Conservation (phyloP, 2,797 vertebrate genomes). For the Vespertilio murinus region DNA sequence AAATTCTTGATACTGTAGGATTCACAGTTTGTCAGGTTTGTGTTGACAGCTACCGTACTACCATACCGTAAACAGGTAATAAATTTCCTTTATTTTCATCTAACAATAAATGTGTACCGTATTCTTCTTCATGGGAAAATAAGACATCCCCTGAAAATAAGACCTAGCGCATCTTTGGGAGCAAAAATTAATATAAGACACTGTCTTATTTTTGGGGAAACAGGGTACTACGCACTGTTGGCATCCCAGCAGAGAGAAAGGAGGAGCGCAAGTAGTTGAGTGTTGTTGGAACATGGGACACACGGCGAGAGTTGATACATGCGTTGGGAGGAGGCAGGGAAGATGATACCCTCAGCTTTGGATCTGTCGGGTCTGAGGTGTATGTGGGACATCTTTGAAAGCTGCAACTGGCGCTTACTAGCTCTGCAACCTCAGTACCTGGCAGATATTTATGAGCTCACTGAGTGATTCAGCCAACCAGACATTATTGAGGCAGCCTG, state of each 20-base stretch:
- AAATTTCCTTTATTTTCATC: no score
- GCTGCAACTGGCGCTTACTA: not conserved
- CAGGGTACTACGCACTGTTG: not conserved
- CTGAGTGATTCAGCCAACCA: slow-evolving; percentile 32
- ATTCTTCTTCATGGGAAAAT: no score
- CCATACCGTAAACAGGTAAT: no score
- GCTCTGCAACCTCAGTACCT: slow-evolving; percentile 4
- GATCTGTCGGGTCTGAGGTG: slow-evolving; percentile 17
- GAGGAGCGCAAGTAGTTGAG: not conserved
- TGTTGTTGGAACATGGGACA: not conserved
- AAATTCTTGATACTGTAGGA: no score
- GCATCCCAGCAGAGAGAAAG: not conserved
- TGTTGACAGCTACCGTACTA: no score
- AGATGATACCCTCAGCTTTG: not conserved
- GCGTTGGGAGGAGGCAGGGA: not conserved
- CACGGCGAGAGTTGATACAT: not conserved
- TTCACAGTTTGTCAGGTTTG: no score
- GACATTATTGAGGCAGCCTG: slow-evolving; percentile 7
- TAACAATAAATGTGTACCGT: no score
- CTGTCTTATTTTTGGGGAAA: no score
- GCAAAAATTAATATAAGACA: no score
- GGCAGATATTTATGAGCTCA: slow-evolving; percentile 15
- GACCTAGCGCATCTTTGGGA: no score
- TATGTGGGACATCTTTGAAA: not conserved
- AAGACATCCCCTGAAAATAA: no score